Percentiles rank a stretch among this genome's conserved stretches.
Evolutionary conservation across 2,113 vertebrate genomes (phyloP).

Genomic region (Ceratotherium simum): DNA sequence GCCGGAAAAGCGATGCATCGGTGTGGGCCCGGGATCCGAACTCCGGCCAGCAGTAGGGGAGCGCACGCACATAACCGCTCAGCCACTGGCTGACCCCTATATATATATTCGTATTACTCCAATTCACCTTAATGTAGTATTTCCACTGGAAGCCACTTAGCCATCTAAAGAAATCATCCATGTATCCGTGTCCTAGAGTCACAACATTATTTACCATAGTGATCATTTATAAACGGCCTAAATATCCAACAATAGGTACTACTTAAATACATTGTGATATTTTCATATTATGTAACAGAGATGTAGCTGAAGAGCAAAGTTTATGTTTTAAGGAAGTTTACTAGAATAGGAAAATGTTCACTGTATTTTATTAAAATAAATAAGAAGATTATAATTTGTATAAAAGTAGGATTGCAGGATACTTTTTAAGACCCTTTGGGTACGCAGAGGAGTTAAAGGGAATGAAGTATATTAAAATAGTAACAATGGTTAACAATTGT

Average conservation of each 20-base stretch:
- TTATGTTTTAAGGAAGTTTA: conserved; percentile 40
- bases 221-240: not conserved
- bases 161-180: not conserved
- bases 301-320: not conserved
- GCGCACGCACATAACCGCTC: no score
- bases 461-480: conserved; percentile 19
- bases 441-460: not conserved
- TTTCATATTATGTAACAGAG: not conserved
- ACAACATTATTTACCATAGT: not conserved
- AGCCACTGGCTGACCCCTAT: no score
- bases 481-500: not conserved
- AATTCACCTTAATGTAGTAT: not conserved
- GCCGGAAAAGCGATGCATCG: no score
- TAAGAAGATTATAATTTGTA: not conserved
- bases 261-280: not conserved
- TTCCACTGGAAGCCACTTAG: not conserved
- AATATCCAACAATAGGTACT: not conserved
- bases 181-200: not conserved
- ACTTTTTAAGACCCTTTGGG: not conserved
- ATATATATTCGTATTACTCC: not conserved
- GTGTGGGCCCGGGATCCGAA: no score
- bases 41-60: no score
- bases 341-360: conserved; percentile 19
- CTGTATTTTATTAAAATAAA: conserved; percentile 45
- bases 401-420: not conserved